Evolutionary conservation across 1,140 invertebrate species (phyloP).

Genomic region (Eriosoma lanigerum): DNA sequence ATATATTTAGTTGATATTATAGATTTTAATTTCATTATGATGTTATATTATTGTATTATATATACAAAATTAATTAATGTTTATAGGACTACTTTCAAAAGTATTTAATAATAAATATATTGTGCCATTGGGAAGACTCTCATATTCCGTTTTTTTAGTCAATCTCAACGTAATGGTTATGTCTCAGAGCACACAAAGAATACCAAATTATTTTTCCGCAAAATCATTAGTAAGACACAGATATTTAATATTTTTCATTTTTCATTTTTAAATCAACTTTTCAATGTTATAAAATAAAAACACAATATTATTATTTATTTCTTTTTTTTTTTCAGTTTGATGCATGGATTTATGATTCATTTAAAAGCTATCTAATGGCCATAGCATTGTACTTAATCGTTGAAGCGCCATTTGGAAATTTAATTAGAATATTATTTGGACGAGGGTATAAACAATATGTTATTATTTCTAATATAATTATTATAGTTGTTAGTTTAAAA

Average conservation of each 20-base stretch:
- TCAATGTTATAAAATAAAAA: no score
- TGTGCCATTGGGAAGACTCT: slow-evolving; percentile 3
- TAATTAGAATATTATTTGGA: neutral
- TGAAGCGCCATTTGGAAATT: neutral
- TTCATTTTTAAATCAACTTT: no score
- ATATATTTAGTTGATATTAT: no score
- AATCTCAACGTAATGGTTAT: slow-evolving; percentile 8
- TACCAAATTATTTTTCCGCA: neutral
- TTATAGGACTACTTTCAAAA: neutral
- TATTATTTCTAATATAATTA: neutral
- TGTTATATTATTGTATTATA: no score
- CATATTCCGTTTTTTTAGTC: slow-evolving; percentile 13
- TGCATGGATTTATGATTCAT: neutral
- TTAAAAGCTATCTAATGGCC: slow-evolving; percentile 12
- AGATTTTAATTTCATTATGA: no score
- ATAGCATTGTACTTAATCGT: neutral
- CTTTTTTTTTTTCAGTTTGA: neutral
- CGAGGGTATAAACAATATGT: slow-evolving; percentile 2
- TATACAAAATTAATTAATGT: no score
- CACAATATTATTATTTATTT: no score
- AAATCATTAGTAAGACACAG: neutral
- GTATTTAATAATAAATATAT: neutral
- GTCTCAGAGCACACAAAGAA: neutral
- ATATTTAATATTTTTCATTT: no score
- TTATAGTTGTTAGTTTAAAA: neutral